Evolutionary conservation across 2,113 vertebrate species (phyloP).

Genomic region (Erinaceus europaeus): DNA sequence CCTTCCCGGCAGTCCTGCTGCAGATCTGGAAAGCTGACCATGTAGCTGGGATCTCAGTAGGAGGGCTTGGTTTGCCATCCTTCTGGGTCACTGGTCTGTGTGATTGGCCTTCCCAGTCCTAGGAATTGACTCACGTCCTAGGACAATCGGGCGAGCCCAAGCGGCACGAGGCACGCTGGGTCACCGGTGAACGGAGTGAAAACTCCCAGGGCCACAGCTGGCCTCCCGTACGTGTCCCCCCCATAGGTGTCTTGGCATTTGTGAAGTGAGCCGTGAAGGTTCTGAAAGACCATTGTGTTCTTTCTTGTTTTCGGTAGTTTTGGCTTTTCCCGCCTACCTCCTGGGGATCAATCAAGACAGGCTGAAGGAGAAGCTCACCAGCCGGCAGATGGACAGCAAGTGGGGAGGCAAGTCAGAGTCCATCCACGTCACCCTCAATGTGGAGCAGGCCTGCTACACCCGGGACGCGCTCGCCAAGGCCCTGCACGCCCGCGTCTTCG

Average conservation of each 20-base stretch:
- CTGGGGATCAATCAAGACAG: slow-evolving; percentile 94
- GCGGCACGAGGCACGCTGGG: background rate
- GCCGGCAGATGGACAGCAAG: slow-evolving; percentile 98
- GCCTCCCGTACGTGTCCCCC: background rate
- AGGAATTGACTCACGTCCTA: slow-evolving; percentile 14
- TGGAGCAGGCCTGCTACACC: slow-evolving; percentile 97
- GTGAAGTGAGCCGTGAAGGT: background rate
- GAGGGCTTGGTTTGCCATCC: background rate
- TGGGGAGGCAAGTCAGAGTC: slow-evolving; percentile 96
- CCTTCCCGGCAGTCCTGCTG: slow-evolving; percentile 1
- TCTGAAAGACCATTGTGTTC: background rate
- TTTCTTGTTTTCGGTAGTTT: slow-evolving; percentile 81
- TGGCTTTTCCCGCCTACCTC: slow-evolving; percentile 97
- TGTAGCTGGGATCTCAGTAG: slow-evolving; percentile 18
- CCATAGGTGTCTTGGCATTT: background rate
- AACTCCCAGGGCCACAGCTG: background rate
- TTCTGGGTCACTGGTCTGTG: background rate
- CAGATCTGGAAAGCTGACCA: background rate
- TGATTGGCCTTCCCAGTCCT: background rate
- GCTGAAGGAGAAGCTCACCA: slow-evolving; percentile 96
- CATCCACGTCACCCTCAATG: slow-evolving; percentile 95
- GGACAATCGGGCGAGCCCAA: background rate
- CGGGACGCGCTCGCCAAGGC: slow-evolving; percentile 97
- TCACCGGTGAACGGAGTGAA: background rate
- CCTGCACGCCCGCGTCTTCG: slow-evolving; percentile 93